Evolutionary conservation across 2,113 vertebrate species (phyloP).

Genomic region (Corydoras sp.): DNA sequence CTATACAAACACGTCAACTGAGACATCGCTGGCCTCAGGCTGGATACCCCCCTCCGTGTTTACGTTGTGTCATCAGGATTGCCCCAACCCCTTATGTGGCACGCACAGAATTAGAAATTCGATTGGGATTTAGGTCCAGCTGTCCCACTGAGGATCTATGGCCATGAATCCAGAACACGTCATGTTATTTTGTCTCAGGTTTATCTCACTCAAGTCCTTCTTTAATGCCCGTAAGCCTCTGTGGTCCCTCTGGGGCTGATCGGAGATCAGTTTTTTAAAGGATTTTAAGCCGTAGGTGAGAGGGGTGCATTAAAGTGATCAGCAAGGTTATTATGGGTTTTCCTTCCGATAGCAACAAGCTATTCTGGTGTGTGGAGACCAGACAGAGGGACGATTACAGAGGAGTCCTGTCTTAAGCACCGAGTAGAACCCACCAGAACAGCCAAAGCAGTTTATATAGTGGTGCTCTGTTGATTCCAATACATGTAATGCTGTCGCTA

Average conservation of each 20-base stretch:
- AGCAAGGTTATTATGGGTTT: too few species aligned
- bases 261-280: conserved; percentile 26
- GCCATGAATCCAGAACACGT: conserved; percentile 12
- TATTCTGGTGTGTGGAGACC: too few species aligned
- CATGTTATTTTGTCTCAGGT: conserved; percentile 23
- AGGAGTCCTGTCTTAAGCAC: too few species aligned
- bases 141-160: conserved; percentile 12
- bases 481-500: too few species aligned
- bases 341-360: too few species aligned
- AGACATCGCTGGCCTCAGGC: conserved; percentile 17
- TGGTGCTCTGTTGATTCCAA: too few species aligned
- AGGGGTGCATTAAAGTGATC: too few species aligned
- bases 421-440: too few species aligned
- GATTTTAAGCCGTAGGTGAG: too few species aligned
- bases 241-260: conserved; percentile 14
- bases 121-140: conserved; percentile 20
- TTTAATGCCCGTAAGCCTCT: conserved; percentile 22
- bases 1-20: conserved; percentile 31
- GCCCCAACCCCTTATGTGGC: not conserved
- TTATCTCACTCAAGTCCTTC: conserved; percentile 24
- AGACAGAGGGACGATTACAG: too few species aligned
- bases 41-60: conserved; percentile 6
- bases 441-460: too few species aligned
- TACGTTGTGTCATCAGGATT: conserved; percentile 5
- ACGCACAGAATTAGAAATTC: not conserved